Percentiles rank a stretch among this genome's conserved stretches.
These are phyloP conservation scores for Metopolophium dirhodum DNA, from an alignment of 1,140 invertebrate genomes.

Conservation along the genomic window DNA sequence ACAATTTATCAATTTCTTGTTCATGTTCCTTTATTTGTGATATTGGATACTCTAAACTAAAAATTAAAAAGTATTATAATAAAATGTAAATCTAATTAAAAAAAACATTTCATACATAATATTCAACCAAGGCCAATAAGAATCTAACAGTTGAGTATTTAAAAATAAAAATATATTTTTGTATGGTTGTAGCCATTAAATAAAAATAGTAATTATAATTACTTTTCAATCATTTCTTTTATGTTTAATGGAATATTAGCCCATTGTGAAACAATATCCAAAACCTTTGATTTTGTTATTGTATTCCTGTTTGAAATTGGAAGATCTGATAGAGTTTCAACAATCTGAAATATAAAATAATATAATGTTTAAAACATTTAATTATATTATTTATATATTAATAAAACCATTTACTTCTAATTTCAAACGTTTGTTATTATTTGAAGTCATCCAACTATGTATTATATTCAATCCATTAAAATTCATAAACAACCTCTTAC, in stretches of 20 bases:
- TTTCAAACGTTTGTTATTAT: constrained; percentile 14
- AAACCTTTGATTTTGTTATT: constrained; percentile 89
- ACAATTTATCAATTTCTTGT: constrained; percentile 22
- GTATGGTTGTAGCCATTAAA: background rate
- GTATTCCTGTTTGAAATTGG: constrained; percentile 93
- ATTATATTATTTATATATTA: background rate
- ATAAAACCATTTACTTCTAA: constrained; percentile 45
- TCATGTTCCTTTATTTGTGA: background rate
- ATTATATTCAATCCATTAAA: constrained; percentile 91
- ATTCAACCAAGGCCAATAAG: background rate
- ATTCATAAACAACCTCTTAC: constrained; percentile 87
- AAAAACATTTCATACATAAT: background rate
- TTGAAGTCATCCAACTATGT: constrained; percentile 82
- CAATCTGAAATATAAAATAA: constrained; percentile 67
- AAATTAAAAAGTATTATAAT: background rate
- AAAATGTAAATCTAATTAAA: background rate
- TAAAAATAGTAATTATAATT: background rate
- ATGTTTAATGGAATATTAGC: constrained; percentile 61
- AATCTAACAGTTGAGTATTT: background rate
- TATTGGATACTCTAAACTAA: background rate
- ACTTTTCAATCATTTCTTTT: constrained; percentile 39
- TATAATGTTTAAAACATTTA: background rate
- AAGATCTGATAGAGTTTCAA: constrained; percentile 80
- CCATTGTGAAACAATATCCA: constrained; percentile 83
- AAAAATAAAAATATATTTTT: background rate